These are phyloP conservation scores for Drosophila colorata DNA, from an alignment of 2,888 invertebrate species.

Conservation along the genomic window DNA sequence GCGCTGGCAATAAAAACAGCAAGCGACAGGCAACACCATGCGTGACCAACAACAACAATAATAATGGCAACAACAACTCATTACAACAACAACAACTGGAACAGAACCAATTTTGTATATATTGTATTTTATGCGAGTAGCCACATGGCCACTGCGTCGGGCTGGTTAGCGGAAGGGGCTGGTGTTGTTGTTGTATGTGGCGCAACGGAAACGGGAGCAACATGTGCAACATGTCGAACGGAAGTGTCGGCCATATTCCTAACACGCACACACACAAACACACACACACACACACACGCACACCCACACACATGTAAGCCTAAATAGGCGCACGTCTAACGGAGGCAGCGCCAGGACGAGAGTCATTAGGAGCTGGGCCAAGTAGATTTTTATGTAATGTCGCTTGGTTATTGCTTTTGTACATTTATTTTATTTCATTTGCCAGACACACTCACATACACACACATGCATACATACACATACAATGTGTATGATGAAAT, in stretches of 20 bases:
- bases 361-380: conserved; percentile 75
- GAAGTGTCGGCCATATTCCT: conserved; percentile 80
- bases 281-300: conserved; percentile 39
- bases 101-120: conserved; percentile 58
- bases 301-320: conserved; percentile 33
- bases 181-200: conserved; percentile 24
- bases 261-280: conserved; percentile 41
- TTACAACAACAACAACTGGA: conserved; percentile 36
- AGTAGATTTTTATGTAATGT: conserved; percentile 81
- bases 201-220: conserved; percentile 76
- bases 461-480: conserved; percentile 6
- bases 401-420: conserved; percentile 79
- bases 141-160: conserved; percentile 37
- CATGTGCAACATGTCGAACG: conserved; percentile 82
- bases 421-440: conserved; percentile 81
- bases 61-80: conserved; percentile 41
- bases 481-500: conserved; percentile 13
- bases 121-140: conserved; percentile 72
- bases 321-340: conserved; percentile 73
- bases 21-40: conserved; percentile 77
- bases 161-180: not conserved
- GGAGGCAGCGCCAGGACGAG: conserved; percentile 44
- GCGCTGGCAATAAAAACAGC: conserved; percentile 78
- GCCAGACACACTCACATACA: conserved; percentile 31
- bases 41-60: conserved; percentile 74